A percentile compares a stretch with the other conserved stretches of the same genome.
Evolutionary conservation across 2,888 invertebrate genomes (phyloP).

Genomic region (Coleophora flavipennella): DNA sequence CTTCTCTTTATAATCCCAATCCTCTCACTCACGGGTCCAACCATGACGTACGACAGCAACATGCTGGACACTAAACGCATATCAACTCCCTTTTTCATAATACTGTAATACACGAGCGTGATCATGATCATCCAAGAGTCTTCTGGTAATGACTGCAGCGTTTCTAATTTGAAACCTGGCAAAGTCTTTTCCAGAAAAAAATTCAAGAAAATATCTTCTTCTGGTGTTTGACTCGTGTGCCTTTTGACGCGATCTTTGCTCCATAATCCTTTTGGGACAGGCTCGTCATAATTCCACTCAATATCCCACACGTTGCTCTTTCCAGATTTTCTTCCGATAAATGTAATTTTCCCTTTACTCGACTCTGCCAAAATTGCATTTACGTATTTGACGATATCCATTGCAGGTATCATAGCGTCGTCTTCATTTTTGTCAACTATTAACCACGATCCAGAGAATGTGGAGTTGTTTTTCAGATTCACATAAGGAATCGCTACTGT

Average conservation of each 20-base stretch:
- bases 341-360: constrained; percentile 11
- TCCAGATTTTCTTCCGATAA: constrained; percentile 16
- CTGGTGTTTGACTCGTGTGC: no score
- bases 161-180: constrained; percentile 12
- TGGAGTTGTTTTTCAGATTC: constrained; percentile 19
- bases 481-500: constrained; percentile 22
- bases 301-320: constrained; percentile 7
- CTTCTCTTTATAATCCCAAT: constrained; percentile 17
- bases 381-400: constrained; percentile 24
- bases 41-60: constrained; percentile 18
- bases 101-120: constrained; percentile 22
- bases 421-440: constrained; percentile 14
- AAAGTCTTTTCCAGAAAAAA: constrained; percentile 6
- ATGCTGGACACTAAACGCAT: constrained; percentile 18
- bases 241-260: no score
- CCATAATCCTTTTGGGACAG: no score
- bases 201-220: not conserved
- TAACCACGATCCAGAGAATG: constrained; percentile 19
- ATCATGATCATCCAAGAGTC: constrained; percentile 16
- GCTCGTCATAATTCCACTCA: not conserved
- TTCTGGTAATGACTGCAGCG: constrained; percentile 9
- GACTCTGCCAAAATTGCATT: constrained; percentile 21
- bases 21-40: constrained; percentile 15
- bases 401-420: constrained; percentile 26
- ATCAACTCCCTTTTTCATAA: not conserved